These are phyloP conservation scores for Frankliniella intonsa DNA, from an alignment of 2,888 invertebrate genomes.

Conservation along the genomic window DNA sequence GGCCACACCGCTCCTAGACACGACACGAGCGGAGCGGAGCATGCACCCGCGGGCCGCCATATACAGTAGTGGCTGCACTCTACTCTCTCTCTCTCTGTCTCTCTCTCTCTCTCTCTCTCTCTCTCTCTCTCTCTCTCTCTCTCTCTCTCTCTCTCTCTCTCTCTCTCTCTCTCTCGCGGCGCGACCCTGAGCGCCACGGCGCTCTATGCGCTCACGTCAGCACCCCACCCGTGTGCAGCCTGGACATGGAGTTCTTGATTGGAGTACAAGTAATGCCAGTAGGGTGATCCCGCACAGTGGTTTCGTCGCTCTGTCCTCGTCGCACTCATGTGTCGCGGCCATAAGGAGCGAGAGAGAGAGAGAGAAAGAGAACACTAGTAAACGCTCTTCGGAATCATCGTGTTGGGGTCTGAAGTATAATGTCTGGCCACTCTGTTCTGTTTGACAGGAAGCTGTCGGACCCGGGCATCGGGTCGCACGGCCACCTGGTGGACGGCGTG, in stretches of 20 bases:
- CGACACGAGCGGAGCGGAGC: no score
- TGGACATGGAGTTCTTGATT: background rate
- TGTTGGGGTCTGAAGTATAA: no score
- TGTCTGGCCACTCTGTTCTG: no score
- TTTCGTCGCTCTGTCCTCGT: no score
- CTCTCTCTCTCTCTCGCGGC: background rate
- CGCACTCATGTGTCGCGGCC: no score
- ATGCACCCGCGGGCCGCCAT: no score
- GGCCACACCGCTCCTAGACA: background rate
- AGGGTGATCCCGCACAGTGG: background rate
- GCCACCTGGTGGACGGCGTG: slow-evolving; percentile 16
- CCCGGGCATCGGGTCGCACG: slow-evolving; percentile 23
- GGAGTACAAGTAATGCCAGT: no score
- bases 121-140: background rate
- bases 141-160: background rate
- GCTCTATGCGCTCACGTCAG: no score
- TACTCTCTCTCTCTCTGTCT: background rate
- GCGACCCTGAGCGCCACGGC: background rate
- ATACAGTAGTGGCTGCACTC: background rate
- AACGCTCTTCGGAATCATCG: no score
- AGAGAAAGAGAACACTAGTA: background rate
- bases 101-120: background rate
- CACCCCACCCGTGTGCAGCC: background rate
- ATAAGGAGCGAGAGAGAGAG: background rate
- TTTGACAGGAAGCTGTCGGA: slow-evolving; percentile 1